Evolutionary conservation across 64 coral and sea anemone species (phyloP).

Genomic region (Stylophora pistillata): DNA sequence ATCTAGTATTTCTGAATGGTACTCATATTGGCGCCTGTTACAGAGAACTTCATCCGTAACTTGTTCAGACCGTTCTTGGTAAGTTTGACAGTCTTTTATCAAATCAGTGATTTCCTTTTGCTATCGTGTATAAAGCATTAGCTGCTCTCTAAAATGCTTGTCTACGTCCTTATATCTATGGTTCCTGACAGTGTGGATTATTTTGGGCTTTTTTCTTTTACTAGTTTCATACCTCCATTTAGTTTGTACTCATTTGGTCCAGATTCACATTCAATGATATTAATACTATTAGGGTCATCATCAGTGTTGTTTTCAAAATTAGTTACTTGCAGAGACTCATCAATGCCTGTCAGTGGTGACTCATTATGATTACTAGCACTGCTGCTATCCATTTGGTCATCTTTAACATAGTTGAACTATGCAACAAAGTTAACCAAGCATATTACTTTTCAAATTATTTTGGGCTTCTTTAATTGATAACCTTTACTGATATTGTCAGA

Average conservation of each 20-base stretch:
- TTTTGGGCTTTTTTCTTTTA: constrained; percentile 27
- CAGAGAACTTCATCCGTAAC: background rate
- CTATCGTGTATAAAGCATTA: constrained; percentile 43
- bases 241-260: constrained; percentile 20
- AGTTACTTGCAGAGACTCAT: constrained; percentile 13
- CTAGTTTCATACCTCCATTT: constrained; percentile 41
- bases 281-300: constrained; percentile 4
- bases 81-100: background rate
- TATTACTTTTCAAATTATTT: no score
- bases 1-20: constrained; percentile 30
- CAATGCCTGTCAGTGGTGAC: background rate
- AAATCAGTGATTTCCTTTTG: constrained; percentile 45
- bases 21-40: constrained; percentile 21
- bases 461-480: no score
- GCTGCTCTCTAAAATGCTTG: constrained; percentile 37
- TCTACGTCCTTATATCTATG: constrained; percentile 56
- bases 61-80: constrained; percentile 37
- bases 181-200: constrained; percentile 28
- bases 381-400: background rate
- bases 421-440: no score
- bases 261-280: background rate
- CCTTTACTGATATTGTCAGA: no score
- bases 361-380: background rate
- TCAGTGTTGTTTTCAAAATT: constrained; percentile 24
- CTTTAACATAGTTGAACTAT: constrained; percentile 22